Evolutionary conservation across 2,113 vertebrate genomes (phyloP).

Genomic region (Capricornis sumatraensis): DNA sequence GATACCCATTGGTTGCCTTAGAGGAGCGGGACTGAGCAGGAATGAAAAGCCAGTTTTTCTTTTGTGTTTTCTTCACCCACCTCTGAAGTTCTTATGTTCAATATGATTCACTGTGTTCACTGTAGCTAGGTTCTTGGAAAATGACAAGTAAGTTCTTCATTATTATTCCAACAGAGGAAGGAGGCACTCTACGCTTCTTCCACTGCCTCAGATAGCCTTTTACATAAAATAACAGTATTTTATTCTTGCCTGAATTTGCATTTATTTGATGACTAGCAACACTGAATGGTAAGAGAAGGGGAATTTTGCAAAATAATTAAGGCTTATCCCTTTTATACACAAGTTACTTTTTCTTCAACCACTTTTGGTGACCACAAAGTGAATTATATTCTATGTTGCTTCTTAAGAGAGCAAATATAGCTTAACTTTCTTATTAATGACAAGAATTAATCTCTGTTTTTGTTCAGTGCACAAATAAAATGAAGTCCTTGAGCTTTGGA

Average conservation of each 20-base stretch:
- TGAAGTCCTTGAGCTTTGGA: not conserved
- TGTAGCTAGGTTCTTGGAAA: not conserved
- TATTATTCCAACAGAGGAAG: not conserved
- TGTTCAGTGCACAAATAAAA: not conserved
- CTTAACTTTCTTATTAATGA: not conserved
- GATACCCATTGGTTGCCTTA: not conserved
- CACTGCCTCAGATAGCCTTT: not conserved
- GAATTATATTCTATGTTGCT: not conserved
- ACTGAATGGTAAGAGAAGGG: not conserved
- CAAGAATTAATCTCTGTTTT: not conserved
- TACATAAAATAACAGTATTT: not conserved
- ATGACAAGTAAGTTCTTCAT: not conserved
- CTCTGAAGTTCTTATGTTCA: not conserved
- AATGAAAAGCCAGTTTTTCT: not conserved
- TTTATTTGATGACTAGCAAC: conserved; percentile 9
- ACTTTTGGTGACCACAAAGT: not conserved
- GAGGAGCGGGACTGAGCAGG: not conserved
- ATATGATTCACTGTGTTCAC: not conserved
- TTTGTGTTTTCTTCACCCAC: not conserved
- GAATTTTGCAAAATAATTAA: not conserved
- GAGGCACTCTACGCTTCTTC: not conserved
- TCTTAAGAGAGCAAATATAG: not conserved
- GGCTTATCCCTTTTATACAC: not conserved
- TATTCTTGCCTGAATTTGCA: conserved; percentile 3
- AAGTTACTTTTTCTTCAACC: not conserved